phyloP scores from a whole-genome alignment of 1,140 invertebrate species.

The Trachymyrmex septentrionalis region DNA sequence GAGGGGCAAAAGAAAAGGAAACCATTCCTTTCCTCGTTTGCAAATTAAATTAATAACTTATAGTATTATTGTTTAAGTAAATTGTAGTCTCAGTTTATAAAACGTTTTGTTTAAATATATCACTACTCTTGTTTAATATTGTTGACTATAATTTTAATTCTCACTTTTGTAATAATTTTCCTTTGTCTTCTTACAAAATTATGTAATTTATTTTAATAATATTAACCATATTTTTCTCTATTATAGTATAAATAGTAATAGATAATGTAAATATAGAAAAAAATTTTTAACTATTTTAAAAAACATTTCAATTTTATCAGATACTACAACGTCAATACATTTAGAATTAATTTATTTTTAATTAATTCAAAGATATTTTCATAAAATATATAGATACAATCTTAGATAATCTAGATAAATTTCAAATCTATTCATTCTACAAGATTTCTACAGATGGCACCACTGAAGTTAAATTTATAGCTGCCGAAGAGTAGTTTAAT shows the following conservation, averaged over 20 bases:
- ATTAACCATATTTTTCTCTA: neutral
- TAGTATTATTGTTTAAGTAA: slow-evolving; percentile 2
- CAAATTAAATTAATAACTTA: slow-evolving; percentile 24
- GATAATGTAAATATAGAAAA: neutral
- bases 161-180: neutral
- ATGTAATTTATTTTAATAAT: neutral
- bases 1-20: slow-evolving; percentile 6
- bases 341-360: neutral
- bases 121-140: neutral
- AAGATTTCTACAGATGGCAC: slow-evolving; percentile 69
- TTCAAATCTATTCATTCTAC: slow-evolving; percentile 40
- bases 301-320: neutral
- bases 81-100: neutral
- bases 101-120: slow-evolving; percentile 5
- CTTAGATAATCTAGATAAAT: slow-evolving; percentile 11
- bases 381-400: neutral
- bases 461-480: slow-evolving; percentile 59
- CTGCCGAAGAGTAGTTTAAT: slow-evolving; percentile 55
- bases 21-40: neutral
- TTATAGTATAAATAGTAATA: neutral
- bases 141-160: neutral
- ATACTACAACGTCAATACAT: neutral
- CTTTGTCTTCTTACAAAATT: neutral
- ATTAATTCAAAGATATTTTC: neutral
- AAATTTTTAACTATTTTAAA: neutral